These are phyloP conservation scores for rat (Rattus norvegicus) DNA, from an alignment of 2,113 vertebrate genomes.

Conservation along the genomic window DNA sequence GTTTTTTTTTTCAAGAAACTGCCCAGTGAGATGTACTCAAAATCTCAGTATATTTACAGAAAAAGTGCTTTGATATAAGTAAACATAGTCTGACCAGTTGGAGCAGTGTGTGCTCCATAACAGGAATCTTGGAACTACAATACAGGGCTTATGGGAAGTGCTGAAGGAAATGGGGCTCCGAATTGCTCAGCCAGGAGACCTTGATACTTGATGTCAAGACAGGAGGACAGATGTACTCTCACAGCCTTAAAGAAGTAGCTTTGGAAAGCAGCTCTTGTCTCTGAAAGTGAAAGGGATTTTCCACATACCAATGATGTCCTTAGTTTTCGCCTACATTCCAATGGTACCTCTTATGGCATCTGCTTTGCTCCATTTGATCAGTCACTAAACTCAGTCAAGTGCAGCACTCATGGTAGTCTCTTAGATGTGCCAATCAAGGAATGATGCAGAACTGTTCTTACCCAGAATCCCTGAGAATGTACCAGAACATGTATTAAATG, in stretches of 20 bases:
- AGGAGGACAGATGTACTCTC: not conserved
- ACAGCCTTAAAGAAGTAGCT: not conserved
- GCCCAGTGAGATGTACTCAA: not conserved
- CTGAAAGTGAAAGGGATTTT: not conserved
- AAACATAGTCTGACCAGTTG: not conserved
- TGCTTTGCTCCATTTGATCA: not conserved
- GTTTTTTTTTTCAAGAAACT: not conserved
- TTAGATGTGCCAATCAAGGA: not conserved
- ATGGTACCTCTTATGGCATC: not conserved
- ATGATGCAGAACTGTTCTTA: not conserved
- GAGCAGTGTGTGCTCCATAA: not conserved
- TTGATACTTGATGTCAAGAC: not conserved
- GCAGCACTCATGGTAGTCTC: not conserved
- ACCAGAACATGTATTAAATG: not conserved
- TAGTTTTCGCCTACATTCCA: not conserved
- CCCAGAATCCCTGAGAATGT: not conserved
- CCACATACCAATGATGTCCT: not conserved
- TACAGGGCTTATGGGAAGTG: constrained; percentile 20
- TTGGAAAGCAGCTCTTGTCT: not conserved
- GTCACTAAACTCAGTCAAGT: not conserved
- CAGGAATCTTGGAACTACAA: not conserved
- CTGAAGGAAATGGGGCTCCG: not conserved
- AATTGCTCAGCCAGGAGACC: not conserved
- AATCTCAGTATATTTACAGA: not conserved
- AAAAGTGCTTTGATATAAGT: not conserved